Base-by-base conservation (phyloP, 2,888 invertebrate species). In the Myopa testacea region DNA sequence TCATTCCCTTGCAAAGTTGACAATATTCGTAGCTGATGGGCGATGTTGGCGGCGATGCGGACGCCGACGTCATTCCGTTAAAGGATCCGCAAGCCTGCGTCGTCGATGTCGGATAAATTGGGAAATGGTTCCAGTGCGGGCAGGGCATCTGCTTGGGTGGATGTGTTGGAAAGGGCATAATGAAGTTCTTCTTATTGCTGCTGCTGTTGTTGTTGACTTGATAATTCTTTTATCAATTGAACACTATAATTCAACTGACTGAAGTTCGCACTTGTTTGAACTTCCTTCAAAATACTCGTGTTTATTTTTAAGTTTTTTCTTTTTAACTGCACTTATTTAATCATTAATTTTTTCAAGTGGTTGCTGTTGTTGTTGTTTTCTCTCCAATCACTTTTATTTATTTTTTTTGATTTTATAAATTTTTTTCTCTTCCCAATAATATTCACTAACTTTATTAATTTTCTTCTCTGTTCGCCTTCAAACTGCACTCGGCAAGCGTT, bases 51-150 rank as follows among this genome's bases (percentile, higher is more conserved):
- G 73, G 67, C 19, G 68, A 62, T 38, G 37, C 7, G 10, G 45
- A 6, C 45, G 3, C 10, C 3, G 45, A 6, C 45, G 45, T 8
- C 45, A 10, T 45, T 45, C 45, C 45, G 4, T 45, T 45, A 10
- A 45, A 45, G 4, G 45, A 1, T 1, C 45, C 45, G 10, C 45
- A 45, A 10, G 7, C 6, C 10, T 40, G 45, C 10, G 45, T 10
- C 1, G 45, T 10, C 3, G 45, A 45, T 45, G 45, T 45, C 37
- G 88, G 87, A n/a, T 84, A 84, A 40, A 88, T 85, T 14, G 88
- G 88, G 78, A 89, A 89, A 73, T 87, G 89, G 72, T 86, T 84
- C 89, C 88, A 89, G 76, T 89, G 89, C 26, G 87, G 88, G 67
- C 89, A 89, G 6, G 89, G 89, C 88, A 87, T 87, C 81, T 88